Evolutionary conservation across 2,797 vertebrate genomes (phyloP).

Genomic region (Semotilus atromaculatus): DNA sequence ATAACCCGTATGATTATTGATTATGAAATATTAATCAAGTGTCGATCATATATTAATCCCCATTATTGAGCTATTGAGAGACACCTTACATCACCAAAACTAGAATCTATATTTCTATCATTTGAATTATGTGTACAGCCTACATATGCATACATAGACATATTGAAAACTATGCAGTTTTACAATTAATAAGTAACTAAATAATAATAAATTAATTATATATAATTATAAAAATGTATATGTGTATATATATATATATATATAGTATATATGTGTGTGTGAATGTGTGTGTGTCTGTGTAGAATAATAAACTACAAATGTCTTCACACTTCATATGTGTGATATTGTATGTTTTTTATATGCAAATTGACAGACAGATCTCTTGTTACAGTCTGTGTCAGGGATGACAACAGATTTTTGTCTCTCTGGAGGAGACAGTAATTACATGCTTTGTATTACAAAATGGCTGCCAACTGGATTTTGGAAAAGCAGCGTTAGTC

Average conservation of each 20-base stretch:
- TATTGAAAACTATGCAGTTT: not conserved
- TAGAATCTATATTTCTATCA: not conserved
- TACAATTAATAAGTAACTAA: not conserved
- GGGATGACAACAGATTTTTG: constrained; percentile 18
- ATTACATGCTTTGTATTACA: constrained; percentile 29
- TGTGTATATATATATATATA: no score
- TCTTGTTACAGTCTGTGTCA: not conserved
- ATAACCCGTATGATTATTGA: no score
- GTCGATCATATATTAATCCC: no score
- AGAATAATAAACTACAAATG: not conserved
- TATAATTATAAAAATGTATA: no score
- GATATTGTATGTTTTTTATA: not conserved
- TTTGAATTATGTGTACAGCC: not conserved
- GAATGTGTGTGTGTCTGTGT: not conserved
- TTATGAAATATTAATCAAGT: no score
- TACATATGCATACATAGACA: not conserved
- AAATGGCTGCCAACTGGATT: constrained; percentile 40
- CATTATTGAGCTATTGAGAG: no score
- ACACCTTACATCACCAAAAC: no score
- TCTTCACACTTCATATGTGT: constrained; percentile 3
- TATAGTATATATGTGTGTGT: no score
- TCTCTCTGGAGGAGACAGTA: constrained; percentile 22
- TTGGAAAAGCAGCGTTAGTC: constrained; percentile 15
- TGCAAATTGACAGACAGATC: constrained; percentile 4
- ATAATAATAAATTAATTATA: not conserved